Evolutionary conservation across 1,140 invertebrate species (phyloP).

Genomic region (Tetramorium simillimum): DNA sequence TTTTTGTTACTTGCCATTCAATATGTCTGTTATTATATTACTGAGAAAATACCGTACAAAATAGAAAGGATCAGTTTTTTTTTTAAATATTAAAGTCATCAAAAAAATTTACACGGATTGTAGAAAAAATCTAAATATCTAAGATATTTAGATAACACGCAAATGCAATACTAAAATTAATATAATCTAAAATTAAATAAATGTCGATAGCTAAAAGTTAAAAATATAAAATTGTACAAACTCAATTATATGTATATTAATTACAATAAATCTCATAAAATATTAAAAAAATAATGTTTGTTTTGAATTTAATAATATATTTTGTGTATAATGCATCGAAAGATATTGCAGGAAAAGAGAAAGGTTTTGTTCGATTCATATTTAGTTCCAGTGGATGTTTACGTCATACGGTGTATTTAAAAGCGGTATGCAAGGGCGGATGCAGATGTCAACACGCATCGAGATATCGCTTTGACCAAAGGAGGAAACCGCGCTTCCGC

Average conservation of each 20-base stretch:
- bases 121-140: too few species aligned
- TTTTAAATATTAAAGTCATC: neutral
- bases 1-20: neutral
- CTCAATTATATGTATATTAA: neutral
- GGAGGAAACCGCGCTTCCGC: conserved; percentile 63
- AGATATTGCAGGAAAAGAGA: neutral
- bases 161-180: neutral
- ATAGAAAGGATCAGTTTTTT: neutral
- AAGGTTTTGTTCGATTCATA: neutral
- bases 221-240: conserved; percentile 12
- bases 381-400: conserved; percentile 36
- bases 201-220: neutral
- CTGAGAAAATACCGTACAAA: neutral
- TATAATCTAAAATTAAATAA: neutral
- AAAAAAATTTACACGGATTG: conserved; percentile 1
- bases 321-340: neutral
- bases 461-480: conserved; percentile 48
- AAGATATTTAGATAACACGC: neutral
- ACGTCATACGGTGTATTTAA: conserved; percentile 34
- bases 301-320: neutral
- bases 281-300: neutral
- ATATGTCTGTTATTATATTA: too few species aligned
- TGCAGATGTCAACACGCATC: conserved; percentile 39
- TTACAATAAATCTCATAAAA: neutral
- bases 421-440: conserved; percentile 26